phyloP scores from a whole-genome alignment of 2,888 invertebrate genomes.

The Stenichneumon culpator region DNA sequence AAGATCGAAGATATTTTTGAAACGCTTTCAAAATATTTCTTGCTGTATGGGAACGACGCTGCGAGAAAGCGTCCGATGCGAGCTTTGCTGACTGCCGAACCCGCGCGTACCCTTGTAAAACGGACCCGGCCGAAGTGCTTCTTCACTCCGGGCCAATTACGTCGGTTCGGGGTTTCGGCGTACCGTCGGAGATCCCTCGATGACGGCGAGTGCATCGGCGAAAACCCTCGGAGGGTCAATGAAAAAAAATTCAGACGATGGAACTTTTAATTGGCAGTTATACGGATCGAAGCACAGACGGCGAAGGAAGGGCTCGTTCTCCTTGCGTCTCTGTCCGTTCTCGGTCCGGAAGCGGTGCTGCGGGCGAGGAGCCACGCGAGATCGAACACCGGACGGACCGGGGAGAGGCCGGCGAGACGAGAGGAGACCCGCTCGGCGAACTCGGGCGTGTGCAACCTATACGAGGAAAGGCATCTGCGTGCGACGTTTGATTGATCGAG shows the following conservation, averaged over 20 bases:
- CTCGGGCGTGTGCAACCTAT: conserved; percentile 13
- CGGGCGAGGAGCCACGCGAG: conserved; percentile 8
- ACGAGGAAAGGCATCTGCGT: conserved; percentile 77
- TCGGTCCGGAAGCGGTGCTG: background rate
- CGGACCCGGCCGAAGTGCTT: too few species aligned
- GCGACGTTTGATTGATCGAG: conserved; percentile 83
- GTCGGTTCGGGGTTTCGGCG: background rate
- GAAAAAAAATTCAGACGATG: background rate
- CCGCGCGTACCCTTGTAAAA: too few species aligned
- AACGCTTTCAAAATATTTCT: too few species aligned
- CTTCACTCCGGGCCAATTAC: background rate
- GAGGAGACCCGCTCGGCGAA: conserved; percentile 4
- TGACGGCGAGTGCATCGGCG: too few species aligned
- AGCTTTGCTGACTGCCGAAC: too few species aligned
- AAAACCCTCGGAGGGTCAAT: background rate
- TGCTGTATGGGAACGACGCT: too few species aligned
- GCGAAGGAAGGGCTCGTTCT: conserved; percentile 22
- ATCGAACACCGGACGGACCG: background rate
- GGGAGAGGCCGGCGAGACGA: background rate
- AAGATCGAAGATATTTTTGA: too few species aligned
- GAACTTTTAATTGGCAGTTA: conserved; percentile 54
- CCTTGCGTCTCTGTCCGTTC: too few species aligned
- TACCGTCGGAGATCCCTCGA: background rate
- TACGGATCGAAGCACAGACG: conserved; percentile 13
- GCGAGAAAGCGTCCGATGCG: too few species aligned